phyloP scores from a whole-genome alignment of 2,888 invertebrate species.

The Anoncus sp. region DNA sequence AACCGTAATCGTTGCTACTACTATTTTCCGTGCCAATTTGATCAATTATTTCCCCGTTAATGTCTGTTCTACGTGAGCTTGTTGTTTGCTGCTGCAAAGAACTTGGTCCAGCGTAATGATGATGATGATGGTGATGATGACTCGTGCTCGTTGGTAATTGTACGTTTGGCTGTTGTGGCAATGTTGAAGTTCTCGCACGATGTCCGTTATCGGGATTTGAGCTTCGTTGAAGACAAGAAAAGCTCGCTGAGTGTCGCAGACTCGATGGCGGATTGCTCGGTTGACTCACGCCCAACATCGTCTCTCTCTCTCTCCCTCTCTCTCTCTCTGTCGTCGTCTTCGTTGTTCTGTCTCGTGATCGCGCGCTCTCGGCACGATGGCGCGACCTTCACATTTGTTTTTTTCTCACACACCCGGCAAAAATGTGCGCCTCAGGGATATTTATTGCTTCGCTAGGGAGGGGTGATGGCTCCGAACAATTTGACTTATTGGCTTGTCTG shows the following conservation, averaged over 20 bases:
- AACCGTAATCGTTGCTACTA: constrained; percentile 79
- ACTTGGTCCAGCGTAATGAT: constrained; percentile 71
- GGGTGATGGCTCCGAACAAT: background rate
- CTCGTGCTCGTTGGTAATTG: constrained; percentile 54
- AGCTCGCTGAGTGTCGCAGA: constrained; percentile 83
- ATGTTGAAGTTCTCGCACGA: constrained; percentile 81
- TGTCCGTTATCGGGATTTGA: constrained; percentile 77
- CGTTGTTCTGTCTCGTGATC: constrained; percentile 1
- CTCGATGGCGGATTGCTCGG: constrained; percentile 81
- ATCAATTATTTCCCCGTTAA: constrained; percentile 55
- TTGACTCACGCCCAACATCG: constrained; percentile 82
- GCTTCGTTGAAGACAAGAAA: constrained; percentile 83
- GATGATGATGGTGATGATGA: constrained; percentile 56
- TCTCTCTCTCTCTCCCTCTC: constrained; percentile 43
- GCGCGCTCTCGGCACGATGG: constrained; percentile 29
- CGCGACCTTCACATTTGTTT: constrained; percentile 52
- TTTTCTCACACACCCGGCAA: constrained; percentile 2
- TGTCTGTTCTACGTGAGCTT: constrained; percentile 53
- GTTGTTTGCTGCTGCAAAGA: constrained; percentile 68
- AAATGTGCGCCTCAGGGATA: no score
- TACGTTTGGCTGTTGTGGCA: constrained; percentile 80
- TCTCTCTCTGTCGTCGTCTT: constrained; percentile 10
- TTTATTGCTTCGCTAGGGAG: no score
- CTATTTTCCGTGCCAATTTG: constrained; percentile 69
- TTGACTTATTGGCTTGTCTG: background rate